Base-by-base conservation (phyloP, 2,888 invertebrate species). In the Cephus pygmeus region DNA sequence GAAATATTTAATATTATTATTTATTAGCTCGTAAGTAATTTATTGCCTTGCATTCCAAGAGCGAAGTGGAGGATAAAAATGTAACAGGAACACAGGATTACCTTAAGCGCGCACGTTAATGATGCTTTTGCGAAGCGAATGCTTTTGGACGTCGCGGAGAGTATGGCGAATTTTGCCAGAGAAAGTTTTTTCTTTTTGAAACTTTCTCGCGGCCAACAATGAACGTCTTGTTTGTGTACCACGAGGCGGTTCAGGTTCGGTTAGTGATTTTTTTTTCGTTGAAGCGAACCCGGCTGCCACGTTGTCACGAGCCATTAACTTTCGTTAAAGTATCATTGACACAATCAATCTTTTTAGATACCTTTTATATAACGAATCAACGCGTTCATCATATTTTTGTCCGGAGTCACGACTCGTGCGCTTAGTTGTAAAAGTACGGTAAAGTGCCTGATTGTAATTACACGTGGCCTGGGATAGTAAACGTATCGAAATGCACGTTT, bases 11-110 rank as follows among this genome's bases (percentile, higher is more conserved):
- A 88, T 86, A 86, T 85, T 81, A 83, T 85, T 89, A 89, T 88
- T 87, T 88, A 88, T 88, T 88, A 87, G 86, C 77, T 76, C 79
- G 75, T 90, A 90, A 90, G 88, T 91, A 89, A 91, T 90, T 90
- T 91, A 91, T 91, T 89, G 88, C 85, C 86, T 90, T 90, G 90
- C 90, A 91, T 91, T 91, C 90, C 90, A 90, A 88, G 82, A 86
- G 40, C 34, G 33, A 56, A 56, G 56, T 9, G 56, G 56, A 56
- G 23, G 56, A 75, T 69, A 75, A 34, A 71, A 34, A 33, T 33
- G 34, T 31, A 71, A 71, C 71, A 71, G 34, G 12, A 77, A 78
- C 75, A 78, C 73, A 73, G 68, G 75, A 76, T 40, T 56, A 77
- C 35, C 68, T 75, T 78, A 78, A 76, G 76, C 75, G 75, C 78